These are phyloP conservation scores for Hyles vespertilio DNA, from an alignment of 1,140 invertebrate genomes.

Conservation along the genomic window DNA sequence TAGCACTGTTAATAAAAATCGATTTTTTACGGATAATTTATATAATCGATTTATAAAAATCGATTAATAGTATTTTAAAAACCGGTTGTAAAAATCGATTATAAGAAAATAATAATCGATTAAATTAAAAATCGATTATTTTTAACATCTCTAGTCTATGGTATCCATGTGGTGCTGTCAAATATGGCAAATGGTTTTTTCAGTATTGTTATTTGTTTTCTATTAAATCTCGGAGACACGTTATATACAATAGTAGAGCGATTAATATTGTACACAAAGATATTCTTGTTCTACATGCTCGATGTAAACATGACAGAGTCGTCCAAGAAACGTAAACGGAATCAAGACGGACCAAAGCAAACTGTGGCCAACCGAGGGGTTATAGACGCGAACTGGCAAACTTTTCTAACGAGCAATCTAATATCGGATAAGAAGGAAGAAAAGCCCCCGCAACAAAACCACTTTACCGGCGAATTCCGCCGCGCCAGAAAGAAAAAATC, in stretches of 20 bases:
- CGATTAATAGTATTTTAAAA: too few species aligned
- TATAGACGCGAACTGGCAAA: constrained; percentile 70
- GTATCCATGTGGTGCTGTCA: constrained; percentile 16
- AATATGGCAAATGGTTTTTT: constrained; percentile 42
- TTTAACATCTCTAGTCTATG: background rate
- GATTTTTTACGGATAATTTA: too few species aligned
- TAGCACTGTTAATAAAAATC: too few species aligned
- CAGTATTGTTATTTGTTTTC: constrained; percentile 28
- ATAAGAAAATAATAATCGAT: too few species aligned
- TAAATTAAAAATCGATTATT: too few species aligned
- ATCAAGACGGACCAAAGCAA: constrained; percentile 32
- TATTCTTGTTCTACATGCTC: constrained; percentile 30
- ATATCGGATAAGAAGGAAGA: constrained; percentile 48
- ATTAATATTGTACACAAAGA: constrained; percentile 22
- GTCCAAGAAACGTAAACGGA: constrained; percentile 47
- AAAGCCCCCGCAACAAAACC: constrained; percentile 29
- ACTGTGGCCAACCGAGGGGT: constrained; percentile 34
- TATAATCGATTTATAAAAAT: too few species aligned
- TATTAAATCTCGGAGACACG: constrained; percentile 31
- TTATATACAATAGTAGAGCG: constrained; percentile 24
- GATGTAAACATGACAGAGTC: constrained; percentile 53
- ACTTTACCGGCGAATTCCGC: constrained; percentile 50
- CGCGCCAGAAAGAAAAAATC: constrained; percentile 49
- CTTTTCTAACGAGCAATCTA: constrained; percentile 47
- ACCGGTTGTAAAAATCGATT: too few species aligned